Evolutionary conservation across 2,888 invertebrate genomes (phyloP), one percentile per base, ranked within the genome.

Genomic region (Drosophila birchii): DNA sequence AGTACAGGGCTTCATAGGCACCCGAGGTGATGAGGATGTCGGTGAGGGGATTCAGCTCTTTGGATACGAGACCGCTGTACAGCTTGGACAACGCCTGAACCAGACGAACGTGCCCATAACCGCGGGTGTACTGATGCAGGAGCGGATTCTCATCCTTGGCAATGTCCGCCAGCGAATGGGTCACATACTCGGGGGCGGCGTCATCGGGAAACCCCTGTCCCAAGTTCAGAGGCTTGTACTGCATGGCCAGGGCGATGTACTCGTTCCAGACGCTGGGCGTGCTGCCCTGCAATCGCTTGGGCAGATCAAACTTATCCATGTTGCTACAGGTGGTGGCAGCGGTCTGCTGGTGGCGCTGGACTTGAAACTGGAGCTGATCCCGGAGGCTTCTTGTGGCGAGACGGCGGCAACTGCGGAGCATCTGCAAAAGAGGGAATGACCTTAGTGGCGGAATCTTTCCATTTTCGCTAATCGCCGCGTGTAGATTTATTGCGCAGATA

Each of bases 181-280:
- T 95, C 2, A 98, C 96, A 93, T 96, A 95, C 49, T 95, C 94
- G 0, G 98, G 98, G 5, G 97, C 95, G 78, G 96, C 95, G 93
- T 96, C 98, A 93, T 99, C 98, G 0, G 98, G 98, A 92, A 98
- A 98, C 0, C 99, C 99, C 94, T 98, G 98, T 0, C 99, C 99
- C 26, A 99, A 94, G 93, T 99, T 98, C 39, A 98, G 93, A 0
- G 98, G 98, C 84, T 98, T 97, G 90, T 97, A 94, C 77, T 98
- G 95, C 53, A 95, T 91, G 1, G 97, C 96, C 60, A 99, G 92
- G 76, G 96, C 95, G 70, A 96, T 97, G 91, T 98, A 98, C 92
- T 98, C 98, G 55, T 97, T 97, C 98, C 93, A 93, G 43, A 93
- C 92, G 77, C 92, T 92, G 45, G 92, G 91, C 8, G 90, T 85